Percentiles rank a stretch among this genome's conserved stretches.
These are phyloP conservation scores for Nyctalus aviator DNA, from an alignment of 2,797 vertebrate genomes.

Conservation along the genomic window DNA sequence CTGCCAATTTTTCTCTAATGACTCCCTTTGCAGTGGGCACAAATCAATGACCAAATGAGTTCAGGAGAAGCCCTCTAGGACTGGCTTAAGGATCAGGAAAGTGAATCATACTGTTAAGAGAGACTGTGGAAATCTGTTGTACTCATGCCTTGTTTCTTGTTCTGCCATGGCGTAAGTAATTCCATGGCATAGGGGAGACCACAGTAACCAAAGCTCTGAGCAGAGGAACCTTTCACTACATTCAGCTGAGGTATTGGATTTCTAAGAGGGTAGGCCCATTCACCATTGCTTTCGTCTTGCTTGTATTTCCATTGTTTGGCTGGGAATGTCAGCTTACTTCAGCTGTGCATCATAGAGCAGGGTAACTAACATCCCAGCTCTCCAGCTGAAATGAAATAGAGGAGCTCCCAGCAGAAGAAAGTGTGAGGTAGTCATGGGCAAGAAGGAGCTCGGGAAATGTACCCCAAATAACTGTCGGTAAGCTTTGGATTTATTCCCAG, in stretches of 20 bases:
- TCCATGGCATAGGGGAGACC: accelerated
- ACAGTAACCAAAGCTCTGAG: not conserved
- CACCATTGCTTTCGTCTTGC: not conserved
- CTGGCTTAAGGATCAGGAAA: not conserved
- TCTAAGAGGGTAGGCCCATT: not conserved
- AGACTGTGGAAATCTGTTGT: not conserved
- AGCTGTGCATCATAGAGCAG: not conserved
- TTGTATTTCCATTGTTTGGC: not conserved
- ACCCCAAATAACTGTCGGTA: not conserved
- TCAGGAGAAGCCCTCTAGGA: not conserved
- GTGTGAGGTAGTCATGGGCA: not conserved
- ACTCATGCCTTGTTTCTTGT: not conserved
- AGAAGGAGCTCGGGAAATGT: not conserved
- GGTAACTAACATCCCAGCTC: not conserved
- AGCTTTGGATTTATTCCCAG: not conserved
- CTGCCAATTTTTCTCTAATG: not conserved
- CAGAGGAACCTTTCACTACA: not conserved
- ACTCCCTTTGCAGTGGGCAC: not conserved
- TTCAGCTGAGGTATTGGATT: not conserved
- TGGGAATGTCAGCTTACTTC: not conserved
- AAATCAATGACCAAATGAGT: not conserved
- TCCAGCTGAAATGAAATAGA: not conserved
- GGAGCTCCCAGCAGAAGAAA: not conserved
- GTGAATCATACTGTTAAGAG: not conserved
- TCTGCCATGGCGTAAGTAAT: not conserved